Conservation (phyloP, 2,113 vertebrate species). For the Dasyprocta punctata region DNA sequence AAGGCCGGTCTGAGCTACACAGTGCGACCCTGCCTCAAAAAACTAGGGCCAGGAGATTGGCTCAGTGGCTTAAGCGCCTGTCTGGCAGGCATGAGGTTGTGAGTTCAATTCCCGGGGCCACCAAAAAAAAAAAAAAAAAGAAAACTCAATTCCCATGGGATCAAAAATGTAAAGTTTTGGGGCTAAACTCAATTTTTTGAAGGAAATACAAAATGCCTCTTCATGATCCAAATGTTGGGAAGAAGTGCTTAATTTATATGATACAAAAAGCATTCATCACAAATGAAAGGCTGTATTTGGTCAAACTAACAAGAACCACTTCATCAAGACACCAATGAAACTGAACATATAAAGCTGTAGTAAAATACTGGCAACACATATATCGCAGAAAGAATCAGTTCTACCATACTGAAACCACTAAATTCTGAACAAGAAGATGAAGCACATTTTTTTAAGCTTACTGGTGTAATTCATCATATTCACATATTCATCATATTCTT, state of each 20-base stretch:
- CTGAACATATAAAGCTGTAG: not conserved
- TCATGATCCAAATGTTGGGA: not conserved
- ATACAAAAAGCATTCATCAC: not conserved
- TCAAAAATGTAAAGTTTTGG: not conserved
- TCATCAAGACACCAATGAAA: not conserved
- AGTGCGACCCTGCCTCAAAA: too few relatives aligned
- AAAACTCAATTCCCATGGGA: not conserved
- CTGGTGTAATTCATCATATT: not conserved
- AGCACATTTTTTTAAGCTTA: not conserved
- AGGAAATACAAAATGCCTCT: not conserved
- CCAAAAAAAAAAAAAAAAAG: too few relatives aligned
- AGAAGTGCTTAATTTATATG: not conserved
- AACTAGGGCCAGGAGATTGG: too few relatives aligned
- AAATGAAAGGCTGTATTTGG: not conserved
- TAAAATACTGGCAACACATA: not conserved
- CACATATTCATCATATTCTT: too few relatives aligned
- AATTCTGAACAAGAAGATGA: not conserved
- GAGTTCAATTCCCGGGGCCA: too few relatives aligned
- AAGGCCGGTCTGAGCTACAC: too few relatives aligned
- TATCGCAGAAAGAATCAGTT: not conserved
- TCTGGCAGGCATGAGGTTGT: too few relatives aligned
- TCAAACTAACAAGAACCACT: not conserved
- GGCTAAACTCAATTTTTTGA: not conserved
- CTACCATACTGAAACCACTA: not conserved
- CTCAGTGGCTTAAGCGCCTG: too few relatives aligned